phyloP scores from a whole-genome alignment of 1,140 invertebrate genomes.

The Patella vulgata region DNA sequence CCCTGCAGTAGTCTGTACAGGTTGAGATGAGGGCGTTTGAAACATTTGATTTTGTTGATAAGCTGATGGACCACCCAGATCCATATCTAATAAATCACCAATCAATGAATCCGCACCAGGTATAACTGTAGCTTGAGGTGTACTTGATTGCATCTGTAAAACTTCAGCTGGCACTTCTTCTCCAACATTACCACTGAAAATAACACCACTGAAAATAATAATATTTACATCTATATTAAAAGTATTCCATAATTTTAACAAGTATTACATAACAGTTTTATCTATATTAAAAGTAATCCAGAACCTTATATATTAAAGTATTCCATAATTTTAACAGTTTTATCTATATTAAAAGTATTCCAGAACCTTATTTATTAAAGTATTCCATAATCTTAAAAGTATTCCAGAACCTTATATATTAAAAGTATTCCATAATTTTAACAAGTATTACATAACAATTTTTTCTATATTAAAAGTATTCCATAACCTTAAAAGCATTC shows the following conservation, averaged over 20 bases:
- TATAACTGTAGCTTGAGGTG: slow-evolving; percentile 78
- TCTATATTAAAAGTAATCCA: no score
- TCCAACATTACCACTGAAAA: slow-evolving; percentile 20
- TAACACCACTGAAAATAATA: slow-evolving; percentile 32
- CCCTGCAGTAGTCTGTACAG: slow-evolving; percentile 46
- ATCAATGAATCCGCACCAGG: slow-evolving; percentile 93
- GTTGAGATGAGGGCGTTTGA: slow-evolving; percentile 57
- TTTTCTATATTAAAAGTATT: no score
- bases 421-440: background rate
- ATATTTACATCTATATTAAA: slow-evolving; percentile 2
- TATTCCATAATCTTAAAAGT: no score
- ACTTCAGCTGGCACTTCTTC: slow-evolving; percentile 21
- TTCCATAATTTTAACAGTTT: no score
- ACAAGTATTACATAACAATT: background rate
- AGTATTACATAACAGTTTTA: background rate
- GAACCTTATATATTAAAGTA: no score
- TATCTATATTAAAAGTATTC: no score
- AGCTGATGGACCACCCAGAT: slow-evolving; percentile 75
- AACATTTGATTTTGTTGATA: slow-evolving; percentile 53
- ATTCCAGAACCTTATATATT: slow-evolving; percentile 1
- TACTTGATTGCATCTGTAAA: slow-evolving; percentile 24
- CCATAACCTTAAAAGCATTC: no score
- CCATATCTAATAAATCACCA: slow-evolving; percentile 96
- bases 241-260: background rate
- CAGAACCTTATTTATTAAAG: no score